These are phyloP conservation scores for Phocides pigmalion DNA, from an alignment of 1,140 invertebrate species.

Conservation along the genomic window DNA sequence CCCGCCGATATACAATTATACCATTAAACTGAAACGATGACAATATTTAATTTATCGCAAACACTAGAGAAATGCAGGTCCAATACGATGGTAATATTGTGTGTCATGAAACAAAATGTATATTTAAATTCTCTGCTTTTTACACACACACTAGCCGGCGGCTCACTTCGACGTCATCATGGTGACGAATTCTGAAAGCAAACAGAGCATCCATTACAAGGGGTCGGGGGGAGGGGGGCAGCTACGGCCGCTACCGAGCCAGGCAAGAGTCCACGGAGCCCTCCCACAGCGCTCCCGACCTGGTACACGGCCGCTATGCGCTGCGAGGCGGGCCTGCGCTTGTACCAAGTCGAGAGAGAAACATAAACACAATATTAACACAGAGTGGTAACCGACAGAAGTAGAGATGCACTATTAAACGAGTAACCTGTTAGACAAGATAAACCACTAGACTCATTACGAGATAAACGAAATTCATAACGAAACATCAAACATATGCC, in stretches of 20 bases:
- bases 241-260: conserved; percentile 6
- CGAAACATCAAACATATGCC: conserved; percentile 42
- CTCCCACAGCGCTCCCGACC: conserved; percentile 8
- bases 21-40: conserved; percentile 81
- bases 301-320: too few relatives aligned
- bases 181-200: conserved; percentile 97
- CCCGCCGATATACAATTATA: conserved; percentile 56
- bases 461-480: conserved; percentile 40
- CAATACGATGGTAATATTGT: conserved; percentile 84
- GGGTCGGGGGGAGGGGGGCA: not conserved
- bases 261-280: conserved; percentile 11
- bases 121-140: conserved; percentile 84
- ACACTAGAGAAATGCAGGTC: conserved; percentile 85
- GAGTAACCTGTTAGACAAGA: conserved; percentile 59
- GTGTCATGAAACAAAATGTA: conserved; percentile 85
- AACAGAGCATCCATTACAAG: conserved; percentile 63
- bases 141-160: conserved; percentile 82
- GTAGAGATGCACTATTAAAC: conserved; percentile 67
- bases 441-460: conserved; percentile 50
- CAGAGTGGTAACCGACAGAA: conserved; percentile 60
- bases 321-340: too few relatives aligned
- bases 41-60: conserved; percentile 82
- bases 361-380: conserved; percentile 41
- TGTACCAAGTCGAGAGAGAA: conserved; percentile 55
- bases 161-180: conserved; percentile 99